A percentile compares a stretch with the other conserved stretches of the same genome.
Evolutionary conservation across 2,888 invertebrate species (phyloP).

Genomic region (Rapana venosa): DNA sequence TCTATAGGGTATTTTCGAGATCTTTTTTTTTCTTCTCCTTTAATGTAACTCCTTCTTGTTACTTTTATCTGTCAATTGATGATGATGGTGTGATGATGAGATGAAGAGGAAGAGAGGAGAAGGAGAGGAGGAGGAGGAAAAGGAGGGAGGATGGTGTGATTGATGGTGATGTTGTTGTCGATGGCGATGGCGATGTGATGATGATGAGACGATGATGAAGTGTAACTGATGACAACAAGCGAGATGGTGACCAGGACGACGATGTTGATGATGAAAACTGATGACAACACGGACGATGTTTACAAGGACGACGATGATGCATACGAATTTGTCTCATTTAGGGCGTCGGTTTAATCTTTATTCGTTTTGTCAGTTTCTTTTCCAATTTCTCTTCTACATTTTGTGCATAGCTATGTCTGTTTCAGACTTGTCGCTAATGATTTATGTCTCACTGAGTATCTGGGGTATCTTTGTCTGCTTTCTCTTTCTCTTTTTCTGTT

Average conservation of each 20-base stretch:
- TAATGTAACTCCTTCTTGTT: not conserved
- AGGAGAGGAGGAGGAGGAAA: no score
- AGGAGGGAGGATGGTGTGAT: not conserved
- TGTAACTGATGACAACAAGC: no score
- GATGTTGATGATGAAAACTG: not conserved
- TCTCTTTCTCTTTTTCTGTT: not conserved
- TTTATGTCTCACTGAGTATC: not conserved
- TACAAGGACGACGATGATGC: not conserved
- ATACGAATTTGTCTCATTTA: not conserved
- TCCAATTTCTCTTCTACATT: not conserved
- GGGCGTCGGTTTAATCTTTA: not conserved
- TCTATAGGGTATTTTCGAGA: not conserved
- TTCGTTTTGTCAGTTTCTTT: not conserved
- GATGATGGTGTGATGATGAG: not conserved
- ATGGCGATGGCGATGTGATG: not conserved
- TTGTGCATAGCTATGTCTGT: not conserved
- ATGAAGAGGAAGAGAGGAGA: no score
- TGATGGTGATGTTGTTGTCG: not conserved
- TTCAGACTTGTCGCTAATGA: no score
- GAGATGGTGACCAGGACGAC: no score
- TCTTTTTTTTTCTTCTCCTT: not conserved
- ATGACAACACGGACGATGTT: not conserved
- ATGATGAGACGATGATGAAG: no score
- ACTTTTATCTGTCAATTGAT: not conserved
- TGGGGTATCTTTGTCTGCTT: no score